A percentile compares a stretch with the other conserved stretches of the same genome.
phyloP scores from a whole-genome alignment of 2,113 vertebrate genomes.

The Campylomormyrus tamandua region DNA sequence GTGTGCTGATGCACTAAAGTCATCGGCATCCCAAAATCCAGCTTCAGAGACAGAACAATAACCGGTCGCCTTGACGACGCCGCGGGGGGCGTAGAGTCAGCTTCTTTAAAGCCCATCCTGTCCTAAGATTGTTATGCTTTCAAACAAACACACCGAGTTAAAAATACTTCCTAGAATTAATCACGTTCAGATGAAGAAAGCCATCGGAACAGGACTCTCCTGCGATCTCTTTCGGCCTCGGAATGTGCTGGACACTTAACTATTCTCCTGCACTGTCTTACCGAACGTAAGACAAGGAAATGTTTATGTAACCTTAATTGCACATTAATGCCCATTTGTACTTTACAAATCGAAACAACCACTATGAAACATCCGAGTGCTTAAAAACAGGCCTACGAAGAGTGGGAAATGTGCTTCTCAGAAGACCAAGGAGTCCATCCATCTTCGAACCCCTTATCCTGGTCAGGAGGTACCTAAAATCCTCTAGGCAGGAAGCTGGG shows the following conservation, averaged over 20 bases:
- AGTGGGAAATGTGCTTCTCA: not conserved
- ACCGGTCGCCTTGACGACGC: not conserved
- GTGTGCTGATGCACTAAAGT: not conserved
- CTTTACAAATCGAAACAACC: not conserved
- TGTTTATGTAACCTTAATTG: not conserved
- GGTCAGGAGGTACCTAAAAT: not conserved
- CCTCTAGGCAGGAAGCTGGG: not conserved
- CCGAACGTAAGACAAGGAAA: not conserved
- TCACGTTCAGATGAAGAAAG: not conserved
- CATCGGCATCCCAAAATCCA: not conserved
- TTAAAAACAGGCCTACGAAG: not conserved
- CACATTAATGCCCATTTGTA: not conserved
- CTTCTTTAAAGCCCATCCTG: constrained; percentile 15
- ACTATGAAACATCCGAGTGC: not conserved
- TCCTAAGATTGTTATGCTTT: not conserved
- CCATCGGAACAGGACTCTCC: not conserved
- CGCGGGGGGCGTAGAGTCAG: not conserved
- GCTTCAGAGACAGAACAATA: not conserved
- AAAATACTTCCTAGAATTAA: constrained; percentile 3
- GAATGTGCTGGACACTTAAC: not conserved
- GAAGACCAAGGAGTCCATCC: not conserved
- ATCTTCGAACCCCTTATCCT: not conserved
- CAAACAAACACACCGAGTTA: not conserved
- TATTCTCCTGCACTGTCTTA: not conserved
- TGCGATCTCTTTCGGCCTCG: not conserved